Base-by-base conservation (phyloP, 2,888 invertebrate species). In the Incurvaria masculella region DNA sequence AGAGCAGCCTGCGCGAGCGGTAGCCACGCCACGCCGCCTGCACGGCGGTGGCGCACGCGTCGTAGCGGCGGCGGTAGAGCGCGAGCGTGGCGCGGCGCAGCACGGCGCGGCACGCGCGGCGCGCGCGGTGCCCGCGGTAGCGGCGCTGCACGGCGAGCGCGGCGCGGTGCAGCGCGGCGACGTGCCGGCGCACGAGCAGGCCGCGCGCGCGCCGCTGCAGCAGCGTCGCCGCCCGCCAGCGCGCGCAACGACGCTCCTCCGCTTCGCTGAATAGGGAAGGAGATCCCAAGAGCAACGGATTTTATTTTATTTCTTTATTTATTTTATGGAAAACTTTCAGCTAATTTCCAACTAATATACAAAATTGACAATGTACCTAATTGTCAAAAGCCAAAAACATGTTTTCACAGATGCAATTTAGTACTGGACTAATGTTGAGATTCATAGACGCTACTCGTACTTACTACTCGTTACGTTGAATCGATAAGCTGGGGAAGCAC, bases 21-120 rank as follows among this genome's bases (percentile, higher is more conserved):
- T 74, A 68, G 17, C 76, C 76, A 17, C 75, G 72, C 68, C 72
- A 76, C 8, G 71, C 51, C 23, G 75, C 68, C 78, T 72, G 58
- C n/a, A 78, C 62, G 46, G 53, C 64, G n/a, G 53, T 66, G 6
- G 75, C 68, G 23, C 72, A 69, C 41, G 52, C 58, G 46, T 61
- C 65, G 40, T 76, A 76, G 59, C 71, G 61, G 46, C 49, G 66
- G 0, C 54, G 61, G 51, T 75, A 73, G 56, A 70, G 74, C 45
- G 61, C 60, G 33, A 60, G 57, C 2, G 76, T 73, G 4, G 71
- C 73, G 54, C 62, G 57, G 51, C 66, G 65, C 45, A 76, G 56
- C 6, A 69, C 72, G 1, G 55, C 59, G 49, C 69, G 60, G 39
- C 65, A 68, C 5, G 59, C 61, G 56, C 67, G 68, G 8, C 68